Percentiles rank a stretch among this genome's conserved stretches.
Conservation (phyloP, 2,888 invertebrate genomes). For the Leptinotarsa juncta region DNA sequence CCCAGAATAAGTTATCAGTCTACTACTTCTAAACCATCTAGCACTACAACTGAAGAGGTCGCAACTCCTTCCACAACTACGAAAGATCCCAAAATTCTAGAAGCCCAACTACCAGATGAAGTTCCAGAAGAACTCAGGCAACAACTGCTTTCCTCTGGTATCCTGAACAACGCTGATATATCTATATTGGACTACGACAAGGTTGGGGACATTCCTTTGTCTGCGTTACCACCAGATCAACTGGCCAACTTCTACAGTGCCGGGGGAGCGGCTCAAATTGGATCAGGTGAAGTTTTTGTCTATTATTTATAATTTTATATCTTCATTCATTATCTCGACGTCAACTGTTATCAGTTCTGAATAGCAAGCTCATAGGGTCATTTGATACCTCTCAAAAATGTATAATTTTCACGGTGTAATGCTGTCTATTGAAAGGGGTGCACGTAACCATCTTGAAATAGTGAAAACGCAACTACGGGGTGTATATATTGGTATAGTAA, state of each 20-base stretch:
- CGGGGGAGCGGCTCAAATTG: conserved; percentile 72
- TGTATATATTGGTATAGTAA: too few relatives aligned
- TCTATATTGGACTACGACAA: conserved; percentile 90
- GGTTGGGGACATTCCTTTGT: conserved; percentile 86
- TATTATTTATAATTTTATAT: not conserved
- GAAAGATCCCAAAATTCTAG: conserved; percentile 69
- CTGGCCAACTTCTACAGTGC: conserved; percentile 87
- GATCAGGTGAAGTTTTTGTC: conserved; percentile 38
- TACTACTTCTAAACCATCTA: conserved; percentile 67
- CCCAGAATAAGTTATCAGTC: conserved; percentile 49
- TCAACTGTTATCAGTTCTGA: too few relatives aligned
- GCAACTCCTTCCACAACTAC: conserved; percentile 65
- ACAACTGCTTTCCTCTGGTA: conserved; percentile 86
- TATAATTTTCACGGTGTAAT: too few relatives aligned
- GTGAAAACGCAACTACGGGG: too few relatives aligned
- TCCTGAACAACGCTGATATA: conserved; percentile 88
- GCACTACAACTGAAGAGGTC: conserved; percentile 66
- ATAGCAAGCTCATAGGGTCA: too few relatives aligned
- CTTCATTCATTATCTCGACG: not conserved
- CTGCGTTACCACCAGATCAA: conserved; percentile 86
- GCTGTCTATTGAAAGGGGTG: too few relatives aligned
- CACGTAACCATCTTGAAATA: too few relatives aligned
- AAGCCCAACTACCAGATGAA: conserved; percentile 81
- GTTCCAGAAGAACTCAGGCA: conserved; percentile 88
- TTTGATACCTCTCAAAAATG: too few relatives aligned